phyloP scores from a whole-genome alignment of 2,888 invertebrate genomes.

The Heteropelma amictum region DNA sequence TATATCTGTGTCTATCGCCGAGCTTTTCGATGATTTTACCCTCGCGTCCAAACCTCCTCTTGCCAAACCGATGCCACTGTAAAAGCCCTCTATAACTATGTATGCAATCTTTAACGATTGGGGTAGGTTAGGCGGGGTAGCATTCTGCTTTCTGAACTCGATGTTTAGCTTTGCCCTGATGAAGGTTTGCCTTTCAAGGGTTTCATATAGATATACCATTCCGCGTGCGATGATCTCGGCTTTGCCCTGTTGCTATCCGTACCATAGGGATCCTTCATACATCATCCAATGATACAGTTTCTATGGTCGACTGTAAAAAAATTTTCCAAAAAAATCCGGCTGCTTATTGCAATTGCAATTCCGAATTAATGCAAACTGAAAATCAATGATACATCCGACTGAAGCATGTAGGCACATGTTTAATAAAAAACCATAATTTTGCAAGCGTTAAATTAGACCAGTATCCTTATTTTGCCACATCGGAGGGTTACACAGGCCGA shows the following conservation, averaged over 20 bases:
- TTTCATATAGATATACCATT: slow-evolving; percentile 5
- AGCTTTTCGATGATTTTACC: slow-evolving; percentile 68
- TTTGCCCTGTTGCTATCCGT: slow-evolving; percentile 40
- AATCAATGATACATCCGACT: too few relatives aligned
- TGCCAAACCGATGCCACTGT: slow-evolving; percentile 29
- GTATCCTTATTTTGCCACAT: too few relatives aligned
- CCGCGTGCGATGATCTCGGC: slow-evolving; percentile 1
- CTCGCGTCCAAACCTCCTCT: slow-evolving; percentile 44
- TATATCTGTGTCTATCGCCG: slow-evolving; percentile 40
- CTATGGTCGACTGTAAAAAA: too few relatives aligned
- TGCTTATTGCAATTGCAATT: too few relatives aligned
- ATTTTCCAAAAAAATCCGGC: too few relatives aligned
- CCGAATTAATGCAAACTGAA: too few relatives aligned
- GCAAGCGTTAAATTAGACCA: too few relatives aligned
- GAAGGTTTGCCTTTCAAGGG: slow-evolving; percentile 29
- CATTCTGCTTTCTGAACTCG: slow-evolving; percentile 61
- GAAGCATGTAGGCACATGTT: too few relatives aligned
- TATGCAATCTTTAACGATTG: slow-evolving; percentile 70
- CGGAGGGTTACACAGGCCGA: too few relatives aligned
- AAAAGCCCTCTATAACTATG: slow-evolving; percentile 54
- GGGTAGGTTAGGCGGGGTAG: slow-evolving; percentile 72
- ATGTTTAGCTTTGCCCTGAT: slow-evolving; percentile 45
- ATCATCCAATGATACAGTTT: too few relatives aligned
- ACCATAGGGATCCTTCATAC: neutral
- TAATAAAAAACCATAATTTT: too few relatives aligned